Evolutionary conservation across 2,113 vertebrate species (phyloP).

Genomic region (Apodemus sylvaticus): DNA sequence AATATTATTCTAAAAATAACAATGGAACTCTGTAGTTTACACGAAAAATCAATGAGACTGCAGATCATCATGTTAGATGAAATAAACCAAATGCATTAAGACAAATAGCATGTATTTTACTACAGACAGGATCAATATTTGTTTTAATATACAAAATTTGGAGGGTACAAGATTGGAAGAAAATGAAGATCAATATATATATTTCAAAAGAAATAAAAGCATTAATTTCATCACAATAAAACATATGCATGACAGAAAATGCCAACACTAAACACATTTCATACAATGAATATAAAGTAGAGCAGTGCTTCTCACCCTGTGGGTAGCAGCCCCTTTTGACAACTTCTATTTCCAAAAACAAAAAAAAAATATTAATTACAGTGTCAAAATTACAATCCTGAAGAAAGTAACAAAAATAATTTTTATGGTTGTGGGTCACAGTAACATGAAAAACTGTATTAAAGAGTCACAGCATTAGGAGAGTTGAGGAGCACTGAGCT

Average conservation of each 20-base stretch:
- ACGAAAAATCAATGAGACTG: not conserved
- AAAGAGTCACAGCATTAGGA: not conserved
- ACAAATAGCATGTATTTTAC: not conserved
- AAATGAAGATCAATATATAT: not conserved
- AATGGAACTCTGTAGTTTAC: not conserved
- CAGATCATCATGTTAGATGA: not conserved
- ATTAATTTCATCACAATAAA: not conserved
- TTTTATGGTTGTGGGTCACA: not conserved
- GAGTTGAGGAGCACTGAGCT: not conserved
- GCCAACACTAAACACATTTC: not conserved
- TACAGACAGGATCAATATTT: not conserved
- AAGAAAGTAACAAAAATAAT: not conserved
- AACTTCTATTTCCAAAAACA: too few relatives aligned
- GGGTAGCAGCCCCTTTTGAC: too few relatives aligned
- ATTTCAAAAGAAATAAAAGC: not conserved
- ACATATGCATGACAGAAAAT: not conserved
- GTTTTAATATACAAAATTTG: not conserved
- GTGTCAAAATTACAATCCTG: too few relatives aligned
- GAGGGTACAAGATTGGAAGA: not conserved
- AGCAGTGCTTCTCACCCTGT: not conserved
- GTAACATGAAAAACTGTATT: not conserved
- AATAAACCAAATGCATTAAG: not conserved
- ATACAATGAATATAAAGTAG: not conserved
- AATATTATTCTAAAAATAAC: not conserved
- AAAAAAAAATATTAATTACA: too few relatives aligned